Conservation (phyloP, 2,113 vertebrate species). For the Glaucidium brasilianum region DNA sequence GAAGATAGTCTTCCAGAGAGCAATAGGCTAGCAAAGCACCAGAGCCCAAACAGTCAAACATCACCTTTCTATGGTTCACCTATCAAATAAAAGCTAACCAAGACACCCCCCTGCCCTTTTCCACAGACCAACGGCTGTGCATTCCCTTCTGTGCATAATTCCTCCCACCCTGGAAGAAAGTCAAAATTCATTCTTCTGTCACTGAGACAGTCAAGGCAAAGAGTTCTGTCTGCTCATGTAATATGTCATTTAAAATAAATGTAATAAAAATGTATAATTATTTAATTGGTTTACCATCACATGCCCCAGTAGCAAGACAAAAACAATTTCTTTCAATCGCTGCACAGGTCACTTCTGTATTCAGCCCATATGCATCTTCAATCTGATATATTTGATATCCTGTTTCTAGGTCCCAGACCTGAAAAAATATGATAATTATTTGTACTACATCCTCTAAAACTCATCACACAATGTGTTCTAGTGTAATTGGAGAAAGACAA, state of each 20-base stretch:
- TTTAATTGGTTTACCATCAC: constrained; percentile 65
- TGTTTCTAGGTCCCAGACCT: constrained; percentile 77
- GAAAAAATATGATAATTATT: not conserved
- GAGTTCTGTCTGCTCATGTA: not conserved
- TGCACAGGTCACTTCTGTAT: constrained; percentile 68
- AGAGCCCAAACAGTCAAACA: not conserved
- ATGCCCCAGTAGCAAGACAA: constrained; percentile 73
- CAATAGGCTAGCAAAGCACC: not conserved
- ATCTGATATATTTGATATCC: constrained; percentile 74
- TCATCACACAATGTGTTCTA: not conserved
- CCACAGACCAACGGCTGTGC: not conserved
- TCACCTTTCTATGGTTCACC: not conserved
- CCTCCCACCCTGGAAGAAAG: not conserved
- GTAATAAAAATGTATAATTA: not conserved
- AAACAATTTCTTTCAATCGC: constrained; percentile 58
- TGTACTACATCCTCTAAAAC: not conserved
- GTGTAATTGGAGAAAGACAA: not conserved
- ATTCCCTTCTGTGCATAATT: not conserved
- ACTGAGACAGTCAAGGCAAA: not conserved
- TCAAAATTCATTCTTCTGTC: not conserved
- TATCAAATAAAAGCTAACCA: not conserved
- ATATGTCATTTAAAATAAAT: not conserved
- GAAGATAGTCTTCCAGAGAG: not conserved
- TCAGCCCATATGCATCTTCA: constrained; percentile 67
- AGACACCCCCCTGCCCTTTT: not conserved